Percentiles rank a stretch among this genome's conserved stretches.
phyloP scores from a whole-genome alignment of 1,140 invertebrate species.

The Apis mellifera region Amel_HAv3.1 CM009941.2:13658001-13658500 shows the following conservation, averaged over 20 bases:
- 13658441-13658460: not conserved
- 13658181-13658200: conserved; percentile 39
- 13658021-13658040: conserved; percentile 56
- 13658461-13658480: no score
- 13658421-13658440: not conserved
- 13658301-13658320: conserved; percentile 59
- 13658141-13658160: not conserved
- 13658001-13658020: conserved; percentile 37
- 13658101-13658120: no score
- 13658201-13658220: not conserved
- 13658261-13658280: not conserved
- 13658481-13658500: not conserved
- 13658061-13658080: conserved; percentile 57
- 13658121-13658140: no score
- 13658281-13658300: conserved; percentile 53
- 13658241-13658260: conserved; percentile 2
- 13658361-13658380: conserved; percentile 66
- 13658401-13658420: conserved; percentile 25
- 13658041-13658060: conserved; percentile 51
- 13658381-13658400: conserved; percentile 58
- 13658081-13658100: conserved; percentile 46
- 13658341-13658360: conserved; percentile 67
- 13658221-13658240: conserved; percentile 60
- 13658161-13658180: not conserved
- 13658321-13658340: conserved; percentile 60